A percentile compares a stretch with the other conserved stretches of the same genome.
Evolutionary conservation across 2,797 vertebrate species (phyloP).

Genomic region (Nyctalus aviator): DNA sequence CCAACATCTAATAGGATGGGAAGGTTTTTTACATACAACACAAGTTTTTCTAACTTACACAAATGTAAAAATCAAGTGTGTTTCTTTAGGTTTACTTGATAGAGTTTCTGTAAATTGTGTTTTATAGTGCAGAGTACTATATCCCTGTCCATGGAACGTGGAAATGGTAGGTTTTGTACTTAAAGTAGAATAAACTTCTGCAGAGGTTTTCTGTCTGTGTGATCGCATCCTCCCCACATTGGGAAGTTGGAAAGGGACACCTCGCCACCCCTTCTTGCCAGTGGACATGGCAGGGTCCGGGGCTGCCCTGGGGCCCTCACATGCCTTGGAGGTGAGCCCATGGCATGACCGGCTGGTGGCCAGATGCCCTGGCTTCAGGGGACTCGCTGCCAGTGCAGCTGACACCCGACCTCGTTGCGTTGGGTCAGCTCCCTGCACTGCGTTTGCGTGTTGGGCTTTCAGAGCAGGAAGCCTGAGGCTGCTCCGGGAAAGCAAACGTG

Average conservation of each 20-base stretch:
- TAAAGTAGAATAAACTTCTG: conserved; percentile 90
- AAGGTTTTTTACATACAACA: conserved; percentile 81
- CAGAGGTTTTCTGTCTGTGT: conserved; percentile 57
- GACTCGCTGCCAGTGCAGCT: accelerated
- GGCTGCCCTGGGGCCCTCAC: background rate
- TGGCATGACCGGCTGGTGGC: background rate
- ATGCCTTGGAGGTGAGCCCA: background rate
- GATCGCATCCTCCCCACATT: background rate
- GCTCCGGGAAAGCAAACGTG: too few relatives aligned
- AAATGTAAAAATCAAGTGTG: conserved; percentile 87
- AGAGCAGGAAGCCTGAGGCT: background rate
- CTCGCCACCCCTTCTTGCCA: background rate
- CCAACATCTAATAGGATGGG: conserved; percentile 80
- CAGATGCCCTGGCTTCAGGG: background rate
- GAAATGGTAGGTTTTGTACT: conserved; percentile 88
- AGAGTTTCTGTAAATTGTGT: conserved; percentile 89
- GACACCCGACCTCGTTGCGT: accelerated
- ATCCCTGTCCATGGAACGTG: conserved; percentile 87
- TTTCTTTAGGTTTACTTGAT: conserved; percentile 87
- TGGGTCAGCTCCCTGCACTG: background rate
- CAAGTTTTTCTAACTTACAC: conserved; percentile 88
- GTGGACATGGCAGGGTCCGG: background rate
- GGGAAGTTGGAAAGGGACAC: background rate
- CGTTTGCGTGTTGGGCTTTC: background rate
- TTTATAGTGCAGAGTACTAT: conserved; percentile 89